Conservation (phyloP, 2,888 invertebrate genomes). For the Tolmerus cingulatus region DNA sequence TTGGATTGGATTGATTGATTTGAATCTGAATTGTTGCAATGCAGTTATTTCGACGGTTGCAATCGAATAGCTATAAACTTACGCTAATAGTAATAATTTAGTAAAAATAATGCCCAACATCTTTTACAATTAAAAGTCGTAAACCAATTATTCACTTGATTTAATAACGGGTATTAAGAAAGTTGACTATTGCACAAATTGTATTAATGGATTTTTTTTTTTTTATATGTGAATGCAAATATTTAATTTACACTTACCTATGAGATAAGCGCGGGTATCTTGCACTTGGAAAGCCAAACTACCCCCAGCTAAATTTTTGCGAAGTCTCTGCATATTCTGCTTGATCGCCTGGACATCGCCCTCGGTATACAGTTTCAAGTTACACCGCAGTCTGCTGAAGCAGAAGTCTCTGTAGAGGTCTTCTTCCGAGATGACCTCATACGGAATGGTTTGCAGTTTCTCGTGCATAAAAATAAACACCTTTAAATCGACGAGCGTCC, state of each 20-base stretch:
- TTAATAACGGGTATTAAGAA: no score
- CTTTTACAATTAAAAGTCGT: no score
- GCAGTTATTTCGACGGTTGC: no score
- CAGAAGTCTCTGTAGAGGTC: slow-evolving; percentile 75
- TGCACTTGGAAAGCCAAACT: slow-evolving; percentile 76
- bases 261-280: slow-evolving; percentile 71
- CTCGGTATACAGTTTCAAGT: slow-evolving; percentile 72
- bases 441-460: slow-evolving; percentile 72
- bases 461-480: slow-evolving; percentile 77
- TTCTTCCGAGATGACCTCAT: slow-evolving; percentile 70
- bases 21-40: no score
- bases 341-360: slow-evolving; percentile 68
- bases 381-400: slow-evolving; percentile 74
- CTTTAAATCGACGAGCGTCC: slow-evolving; percentile 68
- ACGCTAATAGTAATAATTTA: no score
- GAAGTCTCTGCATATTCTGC: slow-evolving; percentile 70
- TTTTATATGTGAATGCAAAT: no score
- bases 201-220: no score
- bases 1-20: no score
- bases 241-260: slow-evolving; percentile 62
- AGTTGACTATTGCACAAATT: no score
- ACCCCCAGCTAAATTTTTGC: slow-evolving; percentile 78
- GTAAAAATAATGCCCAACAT: no score
- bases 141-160: no score
- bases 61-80: no score